Base-by-base conservation (phyloP, 2,113 vertebrate genomes). In the Geococcyx californianus region DNA sequence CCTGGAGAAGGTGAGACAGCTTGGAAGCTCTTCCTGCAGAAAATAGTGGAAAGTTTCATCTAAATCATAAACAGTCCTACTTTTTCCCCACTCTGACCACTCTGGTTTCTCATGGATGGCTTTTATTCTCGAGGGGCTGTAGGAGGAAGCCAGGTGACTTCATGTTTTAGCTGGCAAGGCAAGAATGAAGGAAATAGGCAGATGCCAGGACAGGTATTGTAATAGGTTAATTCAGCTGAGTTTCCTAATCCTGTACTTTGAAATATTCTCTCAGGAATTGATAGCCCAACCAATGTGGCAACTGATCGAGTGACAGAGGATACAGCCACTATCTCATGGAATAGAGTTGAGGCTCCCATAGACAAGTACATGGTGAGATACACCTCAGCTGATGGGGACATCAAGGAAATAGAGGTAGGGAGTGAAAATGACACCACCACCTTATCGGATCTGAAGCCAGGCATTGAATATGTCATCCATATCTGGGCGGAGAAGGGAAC, bases 351-450 rank as follows among this genome's bases (percentile, higher is more conserved):
- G 80, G 98, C 98, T 12, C 79, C 95, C 16, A 96, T 99, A 11
- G 98, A 98, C 13, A 98, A 96, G 68, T 99, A 99, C 75, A 84
- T 98, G 93, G 89, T 99, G 87, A 98, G 95, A 89, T 99, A 98
- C 96, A 96, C 96, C 36, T 98, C 98, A 7, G 89, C 96, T 13
- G 98, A 96, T 9, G 98, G 98, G 67, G 97, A 97, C 70, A 96
- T 93, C 87, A 93, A 47, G 81, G 97, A 98, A 83, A 91, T 98
- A 36, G 86, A 85, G 1, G 93, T 98, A 34, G 95, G 82, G 36
- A 95, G 98, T 90, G 97, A 98, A 47, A 97, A 93, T 83, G 93
- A 44, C 38, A 94, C 72, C 56, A 84, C 98, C 14, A 89, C 60
- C 56, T 95, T 98, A 88, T 96, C 82, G 25, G 95, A 87, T 63